phyloP scores from a whole-genome alignment of 2,797 vertebrate genomes.

The Pterois miles region DNA sequence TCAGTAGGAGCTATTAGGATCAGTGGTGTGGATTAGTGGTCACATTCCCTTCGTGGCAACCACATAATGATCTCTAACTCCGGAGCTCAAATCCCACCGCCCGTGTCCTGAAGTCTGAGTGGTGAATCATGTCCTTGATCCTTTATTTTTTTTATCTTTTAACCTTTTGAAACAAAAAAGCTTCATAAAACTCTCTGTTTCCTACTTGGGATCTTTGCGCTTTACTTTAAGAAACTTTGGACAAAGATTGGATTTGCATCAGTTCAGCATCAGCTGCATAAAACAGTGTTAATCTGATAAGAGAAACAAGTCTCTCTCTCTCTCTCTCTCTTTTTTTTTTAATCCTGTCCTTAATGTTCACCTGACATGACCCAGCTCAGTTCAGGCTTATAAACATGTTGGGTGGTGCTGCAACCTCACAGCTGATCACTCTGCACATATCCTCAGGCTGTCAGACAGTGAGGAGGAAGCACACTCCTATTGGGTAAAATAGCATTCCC shows the following conservation, averaged over 20 bases:
- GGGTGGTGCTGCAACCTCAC: slow-evolving; percentile 47
- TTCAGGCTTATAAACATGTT: slow-evolving; percentile 48
- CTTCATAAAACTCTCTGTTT: background rate
- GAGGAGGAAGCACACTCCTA: slow-evolving; percentile 30
- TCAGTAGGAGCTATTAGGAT: slow-evolving; percentile 66
- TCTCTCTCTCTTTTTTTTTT: background rate
- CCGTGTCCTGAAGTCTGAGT: slow-evolving; percentile 41
- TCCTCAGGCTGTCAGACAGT: slow-evolving; percentile 45
- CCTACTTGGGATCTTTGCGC: background rate
- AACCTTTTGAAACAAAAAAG: background rate
- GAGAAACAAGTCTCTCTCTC: background rate
- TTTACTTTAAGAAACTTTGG: background rate
- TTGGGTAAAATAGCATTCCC: slow-evolving; percentile 64
- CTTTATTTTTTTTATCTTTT: background rate
- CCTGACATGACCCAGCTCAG: slow-evolving; percentile 55
- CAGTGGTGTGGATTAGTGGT: slow-evolving; percentile 79
- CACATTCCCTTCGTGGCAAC: slow-evolving; percentile 69
- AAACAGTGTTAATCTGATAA: slow-evolving; percentile 1
- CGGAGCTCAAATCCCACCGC: slow-evolving; percentile 44
- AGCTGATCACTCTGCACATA: slow-evolving; percentile 39
- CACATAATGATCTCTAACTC: slow-evolving; percentile 73
- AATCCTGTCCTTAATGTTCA: slow-evolving; percentile 16
- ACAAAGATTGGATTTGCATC: background rate
- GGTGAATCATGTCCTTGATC: slow-evolving; percentile 28
- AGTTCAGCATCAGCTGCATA: background rate